Evolutionary conservation across 2,888 invertebrate species (phyloP).

Genomic region (Drosophila lutescens): DNA sequence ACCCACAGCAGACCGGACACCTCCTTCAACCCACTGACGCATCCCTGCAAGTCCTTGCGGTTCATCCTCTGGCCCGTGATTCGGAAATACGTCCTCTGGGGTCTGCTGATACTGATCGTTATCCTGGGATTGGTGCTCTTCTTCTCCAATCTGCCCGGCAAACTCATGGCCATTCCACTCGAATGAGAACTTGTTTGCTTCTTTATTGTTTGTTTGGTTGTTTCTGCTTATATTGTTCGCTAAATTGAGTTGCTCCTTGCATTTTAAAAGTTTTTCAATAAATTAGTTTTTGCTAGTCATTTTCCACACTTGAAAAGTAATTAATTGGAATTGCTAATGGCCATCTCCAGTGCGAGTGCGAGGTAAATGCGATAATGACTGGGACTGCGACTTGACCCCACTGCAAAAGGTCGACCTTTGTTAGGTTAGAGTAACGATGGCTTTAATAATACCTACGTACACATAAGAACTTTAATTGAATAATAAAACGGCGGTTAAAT

Average conservation of each 20-base stretch:
- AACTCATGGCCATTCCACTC: constrained; percentile 55
- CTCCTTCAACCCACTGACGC: constrained; percentile 86
- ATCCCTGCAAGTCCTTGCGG: constrained; percentile 55
- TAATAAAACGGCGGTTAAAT: too few species aligned
- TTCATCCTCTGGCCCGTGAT: constrained; percentile 67
- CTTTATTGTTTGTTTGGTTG: background rate
- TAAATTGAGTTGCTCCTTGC: constrained; percentile 24
- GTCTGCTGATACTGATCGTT: constrained; percentile 16
- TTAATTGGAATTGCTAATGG: constrained; percentile 30
- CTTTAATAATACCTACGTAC: background rate
- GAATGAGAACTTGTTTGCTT: constrained; percentile 34
- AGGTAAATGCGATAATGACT: background rate
- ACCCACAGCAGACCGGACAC: constrained; percentile 86
- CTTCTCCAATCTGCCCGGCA: constrained; percentile 48
- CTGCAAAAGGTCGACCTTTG: background rate
- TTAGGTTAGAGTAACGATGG: too few species aligned
- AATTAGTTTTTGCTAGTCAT: constrained; percentile 5
- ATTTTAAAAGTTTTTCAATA: constrained; percentile 16
- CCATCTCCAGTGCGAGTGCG: constrained; percentile 10
- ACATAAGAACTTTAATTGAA: background rate
- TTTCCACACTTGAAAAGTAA: constrained; percentile 6
- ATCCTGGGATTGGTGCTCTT: constrained; percentile 42
- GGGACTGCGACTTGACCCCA: background rate
- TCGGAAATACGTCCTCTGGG: constrained; percentile 57
- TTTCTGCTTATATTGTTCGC: constrained; percentile 1